These are phyloP conservation scores for Eledona agricola DNA, from an alignment of 2,888 invertebrate genomes.

Conservation along the genomic window DNA sequence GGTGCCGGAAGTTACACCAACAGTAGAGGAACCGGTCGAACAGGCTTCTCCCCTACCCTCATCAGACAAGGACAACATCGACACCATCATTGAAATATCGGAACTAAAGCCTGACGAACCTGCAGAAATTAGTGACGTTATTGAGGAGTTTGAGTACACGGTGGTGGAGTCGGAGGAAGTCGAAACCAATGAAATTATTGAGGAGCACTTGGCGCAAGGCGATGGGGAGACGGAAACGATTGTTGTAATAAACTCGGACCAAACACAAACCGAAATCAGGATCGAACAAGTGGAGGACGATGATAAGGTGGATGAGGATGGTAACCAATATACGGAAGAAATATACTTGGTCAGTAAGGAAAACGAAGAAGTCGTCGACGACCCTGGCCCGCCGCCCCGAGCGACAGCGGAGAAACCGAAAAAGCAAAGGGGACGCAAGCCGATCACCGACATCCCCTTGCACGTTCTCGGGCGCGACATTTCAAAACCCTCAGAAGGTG, in stretches of 20 bases:
- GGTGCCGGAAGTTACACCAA: not conserved
- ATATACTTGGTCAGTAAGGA: slow-evolving; percentile 22
- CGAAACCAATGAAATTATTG: slow-evolving; percentile 28
- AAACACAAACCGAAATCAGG: slow-evolving; percentile 27
- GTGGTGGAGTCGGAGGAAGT: slow-evolving; percentile 29
- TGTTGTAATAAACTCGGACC: slow-evolving; percentile 19
- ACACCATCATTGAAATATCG: slow-evolving; percentile 5
- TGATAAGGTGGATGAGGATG: slow-evolving; percentile 15
- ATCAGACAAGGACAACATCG: not conserved
- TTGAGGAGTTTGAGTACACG: slow-evolving; percentile 20
- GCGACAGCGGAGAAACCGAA: slow-evolving; percentile 4
- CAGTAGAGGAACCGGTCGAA: not conserved
- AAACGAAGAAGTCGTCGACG: slow-evolving; percentile 28
- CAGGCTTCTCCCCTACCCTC: not conserved
- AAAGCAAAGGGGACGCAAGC: slow-evolving; percentile 45
- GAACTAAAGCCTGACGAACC: slow-evolving; percentile 26
- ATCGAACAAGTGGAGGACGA: slow-evolving; percentile 26
- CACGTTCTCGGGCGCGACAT: slow-evolving; percentile 62
- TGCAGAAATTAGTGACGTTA: slow-evolving; percentile 3
- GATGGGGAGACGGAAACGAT: slow-evolving; percentile 18
- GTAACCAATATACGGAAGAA: slow-evolving; percentile 13
- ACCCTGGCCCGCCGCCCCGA: slow-evolving; percentile 5
- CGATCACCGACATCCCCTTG: slow-evolving; percentile 53
- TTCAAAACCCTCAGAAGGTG: slow-evolving; percentile 58
- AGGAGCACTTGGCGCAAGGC: slow-evolving; percentile 22